Evolutionary conservation across 2,888 invertebrate genomes (phyloP), one percentile per base, ranked within the genome.

Genomic region (Rapana venosa): DNA sequence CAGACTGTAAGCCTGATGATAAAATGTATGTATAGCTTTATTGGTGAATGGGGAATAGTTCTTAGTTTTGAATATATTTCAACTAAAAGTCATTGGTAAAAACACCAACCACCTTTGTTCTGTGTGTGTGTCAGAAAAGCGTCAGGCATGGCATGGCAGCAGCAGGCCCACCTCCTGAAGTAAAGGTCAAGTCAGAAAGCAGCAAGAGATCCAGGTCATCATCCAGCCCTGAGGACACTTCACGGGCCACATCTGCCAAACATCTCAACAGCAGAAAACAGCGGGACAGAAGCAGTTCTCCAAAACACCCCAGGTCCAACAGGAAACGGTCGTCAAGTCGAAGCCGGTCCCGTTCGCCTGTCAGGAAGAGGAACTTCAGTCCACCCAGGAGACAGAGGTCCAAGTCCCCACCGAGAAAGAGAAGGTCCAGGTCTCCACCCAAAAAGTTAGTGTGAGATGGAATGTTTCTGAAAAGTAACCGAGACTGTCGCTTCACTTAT

Each of bases 231-330:
- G 30, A 74, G 13, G 92, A 92, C 87, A 92, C 92, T 90, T 92
- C 91, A 90, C 90, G 90, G 87, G 92, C 90, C 90, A 92, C 89
- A 88, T 92, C 92, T 87, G 90, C 89, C 85, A 77, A 87, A n/a
- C 87, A 30, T 32, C 30, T 74, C n/a, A 13, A 56, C 22, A 26
- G 86, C 77, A 90, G 85, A 66, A 79, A 87, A n/a, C 61, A 86
- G 17, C 70, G 58, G 36, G 22, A 22, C 13, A 85, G 74, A 47
- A 66, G 26, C 20, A 35, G 36, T 22, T 84, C 56, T 56, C 32
- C 87, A 35, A 36, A 74, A 30, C 58, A 87, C 15, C 88, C 74
- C 20, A 35, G 58, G 22, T 35, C 87, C 22, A n/a, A 74, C 74
- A 61, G 17, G 47, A 47, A 56, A 61, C 58, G 30, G 32, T 36